Evolutionary conservation across 2,888 invertebrate species (phyloP), one percentile per base, ranked within the genome.

Genomic region (Heterodera filipjevi): DNA sequence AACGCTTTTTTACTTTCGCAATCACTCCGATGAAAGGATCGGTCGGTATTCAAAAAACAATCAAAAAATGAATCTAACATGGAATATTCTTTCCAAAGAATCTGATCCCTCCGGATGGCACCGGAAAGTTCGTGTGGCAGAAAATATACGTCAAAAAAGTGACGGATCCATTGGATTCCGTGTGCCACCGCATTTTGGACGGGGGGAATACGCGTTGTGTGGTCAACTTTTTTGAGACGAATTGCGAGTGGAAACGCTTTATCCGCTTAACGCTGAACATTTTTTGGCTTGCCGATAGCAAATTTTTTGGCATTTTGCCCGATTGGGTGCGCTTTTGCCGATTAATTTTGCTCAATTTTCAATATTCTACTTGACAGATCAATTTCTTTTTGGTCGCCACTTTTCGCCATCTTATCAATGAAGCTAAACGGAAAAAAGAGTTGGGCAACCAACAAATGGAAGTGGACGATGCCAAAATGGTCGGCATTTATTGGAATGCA

Each of bases 401-500:
- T n/a, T 59, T 59, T 59, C n/a, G 27, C 10, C 27, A 59, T 12
- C 6, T 59, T 6, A 27, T 59, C 10, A 10, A 27, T n/a, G 59
- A 59, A 27, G 59, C 59, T 10, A 59, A 59, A 59, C 10, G 10
- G 59, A n/a, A n/a, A 27, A 59, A 27, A 27, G 59, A 59, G 3
- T 27, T 27, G 19, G 10, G 27, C 10, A 22, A 8, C 27, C 10
- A 59, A n/a, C n/a, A n/a, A 59, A 59, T 59, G 59, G 27, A n/a
- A 59, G n/a, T 5, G 22, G n/a, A n/a, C 10, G 12, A 59, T 59
- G 59, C 59, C 59, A 59, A n/a, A 30, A 59, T 59, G 8, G 27
- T 59, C 59, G 59, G 59, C 59, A 59, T 59, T 27, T 27, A 22
- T 59, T 59, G 59, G 59, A n/a, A n/a, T n/a, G n/a, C n/a, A n/a